A percentile compares a stretch with the other conserved stretches of the same genome.
Conservation (phyloP, 2,888 invertebrate genomes). For the Rutpela maculata region DNA sequence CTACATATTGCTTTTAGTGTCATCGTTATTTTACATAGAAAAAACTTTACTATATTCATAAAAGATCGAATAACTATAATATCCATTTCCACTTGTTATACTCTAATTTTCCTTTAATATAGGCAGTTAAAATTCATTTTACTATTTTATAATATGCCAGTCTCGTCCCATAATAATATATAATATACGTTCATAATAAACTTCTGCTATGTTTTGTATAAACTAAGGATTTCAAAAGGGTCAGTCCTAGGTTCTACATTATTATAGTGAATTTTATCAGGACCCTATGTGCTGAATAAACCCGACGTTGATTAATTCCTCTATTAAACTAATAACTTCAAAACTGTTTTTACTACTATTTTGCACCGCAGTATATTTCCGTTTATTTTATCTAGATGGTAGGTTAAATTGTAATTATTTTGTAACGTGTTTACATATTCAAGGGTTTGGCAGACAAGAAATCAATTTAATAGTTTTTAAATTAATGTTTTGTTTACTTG, state of each 20-base stretch:
- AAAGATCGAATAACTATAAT: background rate
- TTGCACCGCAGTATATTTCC: conserved; percentile 37
- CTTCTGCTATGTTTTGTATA: conserved; percentile 36
- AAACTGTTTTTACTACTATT: conserved; percentile 47
- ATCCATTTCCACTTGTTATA: background rate
- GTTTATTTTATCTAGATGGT: conserved; percentile 39
- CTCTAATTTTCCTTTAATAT: background rate
- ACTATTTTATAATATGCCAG: conserved; percentile 24
- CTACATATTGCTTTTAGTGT: too few species aligned
- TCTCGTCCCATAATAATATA: conserved; percentile 22
- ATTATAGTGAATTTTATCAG: conserved; percentile 45
- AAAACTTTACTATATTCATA: too few species aligned
- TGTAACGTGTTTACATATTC: background rate
- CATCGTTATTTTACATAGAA: too few species aligned
- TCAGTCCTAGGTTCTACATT: conserved; percentile 42
- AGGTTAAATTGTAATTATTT: background rate
- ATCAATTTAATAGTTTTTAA: background rate
- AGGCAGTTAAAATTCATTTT: background rate
- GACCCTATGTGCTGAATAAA: conserved; percentile 45
- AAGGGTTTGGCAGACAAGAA: background rate
- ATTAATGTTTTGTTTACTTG: too few species aligned
- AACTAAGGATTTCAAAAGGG: conserved; percentile 42
- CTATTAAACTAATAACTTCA: conserved; percentile 47
- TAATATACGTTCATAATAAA: conserved; percentile 33
- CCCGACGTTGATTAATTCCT: conserved; percentile 45